These are phyloP conservation scores for Trialeurodes vaporariorum DNA, from an alignment of 1,140 invertebrate genomes.

Conservation along the genomic window DNA sequence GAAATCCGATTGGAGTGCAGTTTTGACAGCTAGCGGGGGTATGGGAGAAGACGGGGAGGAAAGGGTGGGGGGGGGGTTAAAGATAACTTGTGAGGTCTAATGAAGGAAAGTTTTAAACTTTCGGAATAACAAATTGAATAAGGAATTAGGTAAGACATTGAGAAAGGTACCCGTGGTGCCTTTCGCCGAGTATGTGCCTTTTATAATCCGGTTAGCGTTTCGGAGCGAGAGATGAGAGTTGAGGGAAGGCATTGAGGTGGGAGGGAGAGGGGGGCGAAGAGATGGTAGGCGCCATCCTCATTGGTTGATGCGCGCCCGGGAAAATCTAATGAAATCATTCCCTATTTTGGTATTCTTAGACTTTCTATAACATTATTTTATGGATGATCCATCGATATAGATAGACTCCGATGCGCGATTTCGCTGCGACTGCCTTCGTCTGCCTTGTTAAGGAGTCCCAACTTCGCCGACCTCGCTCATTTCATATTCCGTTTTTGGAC, in stretches of 20 bases:
- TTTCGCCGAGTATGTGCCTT: neutral
- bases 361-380: neutral
- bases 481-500: too few relatives aligned
- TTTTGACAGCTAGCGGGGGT: neutral
- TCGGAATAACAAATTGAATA: neutral
- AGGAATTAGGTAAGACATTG: neutral
- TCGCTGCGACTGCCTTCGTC: too few relatives aligned
- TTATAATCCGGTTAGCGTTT: neutral
- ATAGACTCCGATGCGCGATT: too few relatives aligned
- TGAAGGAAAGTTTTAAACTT: conserved; percentile 1
- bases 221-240: too few relatives aligned
- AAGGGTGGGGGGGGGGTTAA: neutral
- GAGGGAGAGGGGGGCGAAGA: too few relatives aligned
- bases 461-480: too few relatives aligned
- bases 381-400: neutral
- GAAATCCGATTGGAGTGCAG: neutral
- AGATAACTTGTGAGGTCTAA: neutral
- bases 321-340: neutral
- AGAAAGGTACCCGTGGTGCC: neutral
- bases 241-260: too few relatives aligned
- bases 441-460: too few relatives aligned
- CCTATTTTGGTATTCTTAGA: neutral
- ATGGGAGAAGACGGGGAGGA: neutral
- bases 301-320: too few relatives aligned
- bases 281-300: neutral